Conservation (phyloP, 1,140 invertebrate genomes). For the Drosophila obscura region DNA sequence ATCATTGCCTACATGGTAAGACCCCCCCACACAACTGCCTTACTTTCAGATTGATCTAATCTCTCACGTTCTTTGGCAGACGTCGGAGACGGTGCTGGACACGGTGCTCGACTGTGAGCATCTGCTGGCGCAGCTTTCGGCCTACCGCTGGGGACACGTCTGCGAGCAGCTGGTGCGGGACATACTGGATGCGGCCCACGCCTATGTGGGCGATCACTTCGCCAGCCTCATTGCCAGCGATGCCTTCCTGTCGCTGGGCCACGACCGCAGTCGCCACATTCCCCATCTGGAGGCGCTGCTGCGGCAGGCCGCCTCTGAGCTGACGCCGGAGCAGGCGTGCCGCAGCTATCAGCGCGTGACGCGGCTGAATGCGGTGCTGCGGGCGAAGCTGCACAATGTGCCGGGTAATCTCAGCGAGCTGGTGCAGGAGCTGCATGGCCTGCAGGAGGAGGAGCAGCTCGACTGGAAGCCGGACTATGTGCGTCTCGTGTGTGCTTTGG, state of each 20-base stretch:
- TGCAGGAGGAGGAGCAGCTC: constrained; percentile 82
- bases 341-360: constrained; percentile 86
- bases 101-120: constrained; percentile 89
- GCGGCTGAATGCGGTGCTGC: constrained; percentile 75
- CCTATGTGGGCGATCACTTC: constrained; percentile 88
- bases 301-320: constrained; percentile 86
- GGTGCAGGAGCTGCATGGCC: constrained; percentile 71
- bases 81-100: constrained; percentile 87
- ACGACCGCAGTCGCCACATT: constrained; percentile 88
- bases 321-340: constrained; percentile 89
- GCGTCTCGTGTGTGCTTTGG: constrained; percentile 81
- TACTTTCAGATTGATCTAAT: neutral
- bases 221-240: constrained; percentile 87
- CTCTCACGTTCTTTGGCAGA: constrained; percentile 77
- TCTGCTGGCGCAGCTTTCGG: constrained; percentile 87
- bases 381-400: constrained; percentile 80
- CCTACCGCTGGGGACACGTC: constrained; percentile 89
- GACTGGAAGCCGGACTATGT: constrained; percentile 83
- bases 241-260: constrained; percentile 87
- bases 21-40: neutral
- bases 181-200: constrained; percentile 87
- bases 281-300: constrained; percentile 88
- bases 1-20: constrained; percentile 86
- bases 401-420: constrained; percentile 75
- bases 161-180: constrained; percentile 88